phyloP scores from a whole-genome alignment of 2,113 vertebrate species.

The Psephotus haematonotus region DNA sequence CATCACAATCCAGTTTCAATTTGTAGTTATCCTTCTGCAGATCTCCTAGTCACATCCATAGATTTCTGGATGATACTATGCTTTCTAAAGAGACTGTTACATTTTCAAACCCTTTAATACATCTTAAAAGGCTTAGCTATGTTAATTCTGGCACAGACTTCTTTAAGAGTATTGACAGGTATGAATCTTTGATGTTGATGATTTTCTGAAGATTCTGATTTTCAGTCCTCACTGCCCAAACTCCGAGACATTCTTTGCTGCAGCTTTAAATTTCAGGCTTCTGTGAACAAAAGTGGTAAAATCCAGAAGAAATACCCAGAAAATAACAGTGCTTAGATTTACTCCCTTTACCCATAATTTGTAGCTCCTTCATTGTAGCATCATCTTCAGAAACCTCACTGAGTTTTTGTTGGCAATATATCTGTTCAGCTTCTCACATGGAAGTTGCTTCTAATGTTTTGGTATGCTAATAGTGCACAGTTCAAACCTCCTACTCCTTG shows the following conservation, averaged over 20 bases:
- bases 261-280: background rate
- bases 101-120: background rate
- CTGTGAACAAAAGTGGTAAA: background rate
- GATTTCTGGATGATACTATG: background rate
- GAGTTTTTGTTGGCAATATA: background rate
- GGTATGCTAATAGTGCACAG: background rate
- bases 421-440: background rate
- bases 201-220: background rate
- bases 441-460: background rate
- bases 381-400: background rate
- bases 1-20: background rate
- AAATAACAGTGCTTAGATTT: background rate
- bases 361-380: background rate
- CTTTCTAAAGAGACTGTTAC: background rate
- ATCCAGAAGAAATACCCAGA: background rate
- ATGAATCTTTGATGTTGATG: background rate
- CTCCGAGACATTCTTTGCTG: background rate
- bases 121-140: background rate
- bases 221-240: background rate
- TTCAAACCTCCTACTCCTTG: background rate
- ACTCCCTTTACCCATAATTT: background rate
- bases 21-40: background rate
- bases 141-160: background rate
- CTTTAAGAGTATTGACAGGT: background rate
- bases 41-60: background rate